Conservation (phyloP, 2,113 vertebrate genomes). For the Thinocorus orbignyianus region DNA sequence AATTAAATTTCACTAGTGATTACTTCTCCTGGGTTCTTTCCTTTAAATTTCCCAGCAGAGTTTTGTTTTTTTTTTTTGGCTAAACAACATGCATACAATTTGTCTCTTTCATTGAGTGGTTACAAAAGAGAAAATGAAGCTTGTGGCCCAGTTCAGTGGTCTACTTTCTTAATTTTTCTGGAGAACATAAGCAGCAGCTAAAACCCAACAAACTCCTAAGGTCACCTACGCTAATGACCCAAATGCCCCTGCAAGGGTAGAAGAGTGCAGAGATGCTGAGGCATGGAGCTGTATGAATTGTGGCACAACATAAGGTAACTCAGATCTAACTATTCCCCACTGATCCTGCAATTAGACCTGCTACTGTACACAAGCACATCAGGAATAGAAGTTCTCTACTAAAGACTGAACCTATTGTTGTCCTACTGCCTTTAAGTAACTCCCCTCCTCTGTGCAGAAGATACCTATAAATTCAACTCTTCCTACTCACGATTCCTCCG, state of each 20-base stretch:
- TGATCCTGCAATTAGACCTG: not conserved
- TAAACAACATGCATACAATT: not conserved
- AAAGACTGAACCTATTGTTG: not conserved
- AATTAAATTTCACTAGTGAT: not conserved
- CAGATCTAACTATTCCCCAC: not conserved
- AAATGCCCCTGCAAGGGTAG: not conserved
- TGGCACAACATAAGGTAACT: not conserved
- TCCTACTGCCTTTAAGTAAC: not conserved
- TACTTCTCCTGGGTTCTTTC: not conserved
- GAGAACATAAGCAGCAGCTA: not conserved
- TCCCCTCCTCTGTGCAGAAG: not conserved
- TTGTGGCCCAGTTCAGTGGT: not conserved
- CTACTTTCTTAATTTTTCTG: not conserved
- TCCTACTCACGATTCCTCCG: not conserved
- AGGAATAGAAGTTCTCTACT: not conserved
- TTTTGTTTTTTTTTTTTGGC: not conserved
- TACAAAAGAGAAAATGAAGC: not conserved
- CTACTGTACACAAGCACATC: rapidly evolving
- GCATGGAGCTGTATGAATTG: too few species aligned
- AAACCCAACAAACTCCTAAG: not conserved
- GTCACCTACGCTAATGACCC: not conserved
- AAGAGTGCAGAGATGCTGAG: not conserved
- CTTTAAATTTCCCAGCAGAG: not conserved
- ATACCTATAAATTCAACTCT: not conserved
- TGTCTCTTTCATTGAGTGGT: not conserved